Evolutionary conservation across 2,888 invertebrate genomes (phyloP), one percentile per base, ranked within the genome.

Genomic region (Sympetrum striolatum): DNA sequence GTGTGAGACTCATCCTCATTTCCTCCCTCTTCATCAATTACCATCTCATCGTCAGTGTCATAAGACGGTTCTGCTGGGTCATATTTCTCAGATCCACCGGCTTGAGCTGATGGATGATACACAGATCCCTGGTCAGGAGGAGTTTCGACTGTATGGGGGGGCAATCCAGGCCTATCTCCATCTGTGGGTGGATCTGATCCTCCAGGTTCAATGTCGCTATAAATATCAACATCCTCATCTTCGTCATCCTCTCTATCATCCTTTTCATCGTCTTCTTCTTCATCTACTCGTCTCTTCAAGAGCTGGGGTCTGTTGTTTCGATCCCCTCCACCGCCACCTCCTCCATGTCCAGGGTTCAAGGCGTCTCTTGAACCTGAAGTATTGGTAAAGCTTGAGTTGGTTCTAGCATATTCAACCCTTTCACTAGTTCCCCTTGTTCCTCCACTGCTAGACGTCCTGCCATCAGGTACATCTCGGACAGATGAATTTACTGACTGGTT

Each of bases 161-260:
- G 90, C 10, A 53, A 53, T 15, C 80, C 37, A 58, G 35, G 48
- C 53, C 53, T 53, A 53, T 53, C 53, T 53, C 53, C 53, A 53
- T 80, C 80, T 58, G 53, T 18, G 1, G 58, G 18, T 53, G 60
- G 60, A 86, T 64, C 86, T 2, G 86, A 86, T 82, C 90, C 92
- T 80, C 92, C 92, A 31, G 92, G 94, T 92, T 96, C 96, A 81
- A 96, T 95, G 91, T 96, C 96, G 91, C 95, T 95, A 92, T 96
- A 96, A 92, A 96, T 95, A 92, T 96, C 96, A 73, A 95, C 94
- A 91, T 96, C 95, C 79, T 93, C 93, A 80, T 92, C 92, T 81
- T 93, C 93, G 39, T 92, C 91, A 12, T 91, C 86, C 35, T 91
- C 90, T 8, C 91, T 91, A 48, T 91, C 90, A 18, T 91, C 91